Conservation (phyloP, 2,113 vertebrate genomes). For the Capreolus pygargus region DNA sequence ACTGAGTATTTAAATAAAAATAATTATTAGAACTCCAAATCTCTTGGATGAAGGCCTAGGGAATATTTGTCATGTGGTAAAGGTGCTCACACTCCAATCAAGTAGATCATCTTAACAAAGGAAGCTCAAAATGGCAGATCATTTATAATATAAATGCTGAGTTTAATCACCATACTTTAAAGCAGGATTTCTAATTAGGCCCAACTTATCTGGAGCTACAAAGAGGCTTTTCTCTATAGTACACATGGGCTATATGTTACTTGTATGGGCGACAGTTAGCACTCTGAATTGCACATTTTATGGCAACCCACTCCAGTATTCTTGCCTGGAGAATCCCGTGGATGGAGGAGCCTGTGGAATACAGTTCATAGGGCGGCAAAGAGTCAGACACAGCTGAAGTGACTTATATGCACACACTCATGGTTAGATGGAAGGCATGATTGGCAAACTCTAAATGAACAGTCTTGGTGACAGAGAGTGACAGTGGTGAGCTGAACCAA, state of each 20-base stretch:
- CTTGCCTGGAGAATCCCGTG: not conserved
- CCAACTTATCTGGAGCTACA: not conserved
- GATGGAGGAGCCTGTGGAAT: not conserved
- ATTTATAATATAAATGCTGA: not conserved
- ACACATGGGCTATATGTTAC: too few relatives aligned
- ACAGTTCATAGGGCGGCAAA: not conserved
- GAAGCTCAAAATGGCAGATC: not conserved
- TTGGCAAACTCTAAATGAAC: not conserved
- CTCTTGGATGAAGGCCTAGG: conserved; percentile 56
- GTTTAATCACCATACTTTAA: not conserved
- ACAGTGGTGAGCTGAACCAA: not conserved
- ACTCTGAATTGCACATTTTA: conserved; percentile 11
- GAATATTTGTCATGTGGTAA: conserved; percentile 61
- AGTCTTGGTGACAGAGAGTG: not conserved
- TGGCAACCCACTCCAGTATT: not conserved
- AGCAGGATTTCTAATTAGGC: not conserved
- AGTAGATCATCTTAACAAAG: not conserved
- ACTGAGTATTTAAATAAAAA: conserved; percentile 14
- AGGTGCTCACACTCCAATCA: not conserved
- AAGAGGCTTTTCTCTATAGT: not conserved
- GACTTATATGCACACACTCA: rapidly evolving
- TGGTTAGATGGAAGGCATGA: not conserved
- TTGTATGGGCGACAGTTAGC: not conserved
- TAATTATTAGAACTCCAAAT: conserved; percentile 36
- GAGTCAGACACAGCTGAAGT: not conserved